Conservation (phyloP, 2,113 vertebrate species). For the Tringa solitaria region DNA sequence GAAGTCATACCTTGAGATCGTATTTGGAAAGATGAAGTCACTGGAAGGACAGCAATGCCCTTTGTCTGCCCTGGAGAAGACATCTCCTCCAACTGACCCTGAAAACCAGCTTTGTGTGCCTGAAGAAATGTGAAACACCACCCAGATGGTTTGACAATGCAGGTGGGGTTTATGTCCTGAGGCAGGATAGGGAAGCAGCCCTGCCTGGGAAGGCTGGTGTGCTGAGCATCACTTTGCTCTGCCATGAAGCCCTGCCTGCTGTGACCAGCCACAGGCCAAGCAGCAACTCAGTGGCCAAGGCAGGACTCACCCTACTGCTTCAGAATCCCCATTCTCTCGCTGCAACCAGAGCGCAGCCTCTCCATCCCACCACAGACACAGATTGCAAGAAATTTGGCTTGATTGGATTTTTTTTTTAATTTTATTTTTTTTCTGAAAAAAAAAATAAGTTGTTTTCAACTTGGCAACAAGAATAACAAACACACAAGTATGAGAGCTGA, state of each 20-base stretch:
- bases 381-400: not conserved
- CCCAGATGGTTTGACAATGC: not conserved
- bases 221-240: not conserved
- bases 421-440: not conserved
- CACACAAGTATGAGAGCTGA: not conserved
- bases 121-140: not conserved
- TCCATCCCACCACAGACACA: not conserved
- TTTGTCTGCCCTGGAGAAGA: fast-evolving
- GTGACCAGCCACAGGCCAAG: not conserved
- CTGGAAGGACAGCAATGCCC: not conserved
- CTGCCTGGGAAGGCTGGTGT: not conserved
- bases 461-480: not conserved
- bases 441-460: not conserved
- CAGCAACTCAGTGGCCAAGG: not conserved
- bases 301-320: not conserved
- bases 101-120: not conserved
- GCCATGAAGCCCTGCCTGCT: not conserved
- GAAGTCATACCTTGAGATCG: not conserved
- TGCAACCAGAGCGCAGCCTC: not conserved
- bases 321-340: fast-evolving
- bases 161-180: not conserved
- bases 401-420: fast-evolving
- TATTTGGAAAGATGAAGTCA: not conserved
- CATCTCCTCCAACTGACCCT: not conserved
- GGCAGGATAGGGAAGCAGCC: not conserved